phyloP scores from a whole-genome alignment of 2,113 vertebrate species.

The Austrofundulus limnaeus region DNA sequence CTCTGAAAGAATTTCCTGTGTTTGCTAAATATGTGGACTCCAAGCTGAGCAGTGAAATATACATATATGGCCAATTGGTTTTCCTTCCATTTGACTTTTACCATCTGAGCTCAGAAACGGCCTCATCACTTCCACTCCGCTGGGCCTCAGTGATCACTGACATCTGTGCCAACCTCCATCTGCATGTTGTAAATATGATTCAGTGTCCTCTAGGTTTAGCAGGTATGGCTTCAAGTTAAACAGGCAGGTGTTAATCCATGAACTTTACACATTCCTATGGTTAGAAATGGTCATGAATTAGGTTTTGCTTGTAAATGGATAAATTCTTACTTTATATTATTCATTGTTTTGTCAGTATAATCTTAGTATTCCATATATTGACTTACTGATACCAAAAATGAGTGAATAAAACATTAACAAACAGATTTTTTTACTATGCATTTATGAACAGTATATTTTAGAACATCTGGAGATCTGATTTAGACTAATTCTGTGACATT shows the following conservation, averaged over 20 bases:
- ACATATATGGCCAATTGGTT: constrained; percentile 55
- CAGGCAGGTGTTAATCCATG: constrained; percentile 40
- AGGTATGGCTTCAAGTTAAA: constrained; percentile 44
- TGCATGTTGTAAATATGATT: constrained; percentile 48
- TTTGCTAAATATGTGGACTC: constrained; percentile 16
- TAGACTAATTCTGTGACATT: not conserved
- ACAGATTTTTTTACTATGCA: not conserved
- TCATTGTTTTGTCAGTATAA: no score
- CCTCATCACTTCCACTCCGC: constrained; percentile 50
- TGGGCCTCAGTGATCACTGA: constrained; percentile 28
- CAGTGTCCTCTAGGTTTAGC: constrained; percentile 21
- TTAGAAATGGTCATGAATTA: not conserved
- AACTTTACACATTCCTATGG: constrained; percentile 13
- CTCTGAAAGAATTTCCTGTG: constrained; percentile 14
- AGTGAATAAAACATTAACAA: not conserved
- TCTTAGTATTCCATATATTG: no score
- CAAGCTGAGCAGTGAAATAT: constrained; percentile 44
- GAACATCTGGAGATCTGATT: not conserved
- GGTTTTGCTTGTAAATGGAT: not conserved
- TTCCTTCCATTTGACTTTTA: constrained; percentile 63
- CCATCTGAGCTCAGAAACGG: constrained; percentile 64
- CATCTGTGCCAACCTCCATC: constrained; percentile 21
- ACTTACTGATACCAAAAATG: not conserved
- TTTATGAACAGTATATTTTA: not conserved
- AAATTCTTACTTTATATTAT: not conserved